phyloP scores from a whole-genome alignment of 2,797 vertebrate species.

The Galagoides demidoff region DNA sequence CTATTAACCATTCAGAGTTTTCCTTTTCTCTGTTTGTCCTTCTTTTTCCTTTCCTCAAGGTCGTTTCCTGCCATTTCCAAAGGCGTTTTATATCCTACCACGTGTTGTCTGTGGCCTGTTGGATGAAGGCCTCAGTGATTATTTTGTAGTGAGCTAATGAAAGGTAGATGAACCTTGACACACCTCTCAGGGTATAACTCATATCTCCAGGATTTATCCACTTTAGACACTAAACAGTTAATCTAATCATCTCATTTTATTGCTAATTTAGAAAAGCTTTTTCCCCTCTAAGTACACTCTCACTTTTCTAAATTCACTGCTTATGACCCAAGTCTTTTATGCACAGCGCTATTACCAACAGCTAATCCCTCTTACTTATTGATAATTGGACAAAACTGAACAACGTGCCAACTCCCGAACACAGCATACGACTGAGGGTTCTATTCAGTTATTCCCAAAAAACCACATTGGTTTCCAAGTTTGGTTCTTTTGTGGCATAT shows the following conservation, averaged over 20 bases:
- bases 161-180: slow-evolving; percentile 87
- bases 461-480: slow-evolving; percentile 87
- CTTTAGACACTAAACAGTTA: slow-evolving; percentile 89
- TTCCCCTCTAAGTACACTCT: slow-evolving; percentile 83
- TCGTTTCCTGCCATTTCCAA: slow-evolving; percentile 80
- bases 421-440: slow-evolving; percentile 80
- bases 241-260: slow-evolving; percentile 89
- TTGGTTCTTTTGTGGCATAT: slow-evolving; percentile 88
- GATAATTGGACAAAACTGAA: slow-evolving; percentile 91
- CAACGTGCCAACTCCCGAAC: slow-evolving; percentile 86
- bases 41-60: slow-evolving; percentile 82
- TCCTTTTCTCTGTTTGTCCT: slow-evolving; percentile 65
- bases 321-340: slow-evolving; percentile 89
- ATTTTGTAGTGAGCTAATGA: slow-evolving; percentile 84
- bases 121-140: slow-evolving; percentile 80
- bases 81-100: slow-evolving; percentile 41
- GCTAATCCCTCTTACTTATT: slow-evolving; percentile 90
- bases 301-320: slow-evolving; percentile 88
- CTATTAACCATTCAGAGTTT: slow-evolving; percentile 77
- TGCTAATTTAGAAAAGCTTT: slow-evolving; percentile 88
- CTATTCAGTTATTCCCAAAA: slow-evolving; percentile 86
- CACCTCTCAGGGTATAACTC: slow-evolving; percentile 82
- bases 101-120: slow-evolving; percentile 71
- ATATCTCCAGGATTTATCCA: slow-evolving; percentile 85
- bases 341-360: slow-evolving; percentile 85